Base-by-base conservation (phyloP, 2,797 vertebrate species). In the Eulemur mongoz region DNA sequence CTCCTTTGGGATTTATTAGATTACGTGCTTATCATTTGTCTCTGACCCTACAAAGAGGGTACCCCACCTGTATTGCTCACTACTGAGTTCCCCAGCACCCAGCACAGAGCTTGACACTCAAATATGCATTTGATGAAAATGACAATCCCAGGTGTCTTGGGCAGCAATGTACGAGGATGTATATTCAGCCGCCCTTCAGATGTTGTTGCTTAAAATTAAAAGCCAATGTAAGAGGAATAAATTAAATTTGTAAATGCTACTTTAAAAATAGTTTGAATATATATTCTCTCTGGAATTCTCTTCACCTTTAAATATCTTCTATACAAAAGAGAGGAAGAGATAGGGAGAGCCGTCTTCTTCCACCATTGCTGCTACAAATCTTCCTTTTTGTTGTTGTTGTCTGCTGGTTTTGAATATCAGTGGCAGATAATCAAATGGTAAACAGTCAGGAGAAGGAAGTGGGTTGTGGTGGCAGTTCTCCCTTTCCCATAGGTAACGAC, bases 201-300 rank as follows among this genome's bases (percentile, higher is more conserved):
- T 57, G 30, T 10, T 40, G 78, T n/a, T 84, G 35, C 48, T 80
- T 95, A 72, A 91, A 85, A 81, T 61, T 38, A 85, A 88, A 94
- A 89, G 38, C 17, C 57, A 63, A 57, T n/a, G 13, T 73, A 65
- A 79, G 5, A 86, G 30, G 20, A 79, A 86, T 86, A 82, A 67
- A 63, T 89, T 91, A 32, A 32, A 81, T 96, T 80, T 80, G 4
- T 48, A 84, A 92, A 80, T 86, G 6, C 1, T 73, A 80, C n/a
- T 85, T 92, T 76, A 57, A 92, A 95, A 92, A 93, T 40, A 72
- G 14, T 76, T 73, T 73, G 23, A 94, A 12, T 50, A 30, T 7
- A 59, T 35, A 73, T 48, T 18, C 23, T 54, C 10, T 79, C 80
- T 59, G 11, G 4, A 40, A 59, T 70, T 85, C 2, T 69, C 30